Evolutionary conservation across 2,888 invertebrate species (phyloP).

Genomic region (Cheilosia impressa): DNA sequence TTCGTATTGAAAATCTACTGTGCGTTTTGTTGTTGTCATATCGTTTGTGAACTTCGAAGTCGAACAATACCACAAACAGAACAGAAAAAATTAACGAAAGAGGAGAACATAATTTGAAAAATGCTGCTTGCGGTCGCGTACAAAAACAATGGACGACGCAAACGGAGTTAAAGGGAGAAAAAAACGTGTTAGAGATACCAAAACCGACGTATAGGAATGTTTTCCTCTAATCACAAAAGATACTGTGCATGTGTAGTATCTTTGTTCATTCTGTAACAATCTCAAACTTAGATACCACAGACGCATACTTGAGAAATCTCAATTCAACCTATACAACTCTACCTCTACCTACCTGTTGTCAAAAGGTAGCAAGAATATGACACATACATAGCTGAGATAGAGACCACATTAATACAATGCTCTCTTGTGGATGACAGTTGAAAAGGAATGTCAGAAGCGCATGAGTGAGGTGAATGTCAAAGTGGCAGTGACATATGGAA

Average conservation of each 20-base stretch:
- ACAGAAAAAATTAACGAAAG: conserved; percentile 24
- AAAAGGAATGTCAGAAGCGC: conserved; percentile 13
- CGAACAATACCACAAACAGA: conserved; percentile 14
- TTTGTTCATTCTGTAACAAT: conserved; percentile 14
- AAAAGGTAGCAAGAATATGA: conserved; percentile 2
- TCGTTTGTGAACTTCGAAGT: conserved; percentile 23
- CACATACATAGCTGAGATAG: background rate
- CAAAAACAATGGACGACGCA: background rate
- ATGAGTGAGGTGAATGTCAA: conserved; percentile 34
- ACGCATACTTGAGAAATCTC: background rate
- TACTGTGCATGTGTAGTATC: background rate
- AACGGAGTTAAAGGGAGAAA: background rate
- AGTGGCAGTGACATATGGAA: conserved; percentile 16
- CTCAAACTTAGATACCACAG: background rate
- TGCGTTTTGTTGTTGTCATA: conserved; percentile 14
- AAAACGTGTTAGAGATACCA: conserved; percentile 24
- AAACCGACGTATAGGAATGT: background rate
- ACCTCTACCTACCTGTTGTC: conserved; percentile 29
- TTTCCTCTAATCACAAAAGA: conserved; percentile 7
- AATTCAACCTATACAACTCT: background rate
- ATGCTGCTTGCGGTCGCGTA: background rate
- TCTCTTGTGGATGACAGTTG: conserved; percentile 16
- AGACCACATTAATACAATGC: conserved; percentile 2
- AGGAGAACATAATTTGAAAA: conserved; percentile 10
- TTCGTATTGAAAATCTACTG: conserved; percentile 17